Evolutionary conservation across 2,888 invertebrate species (phyloP).

Genomic region (Aromia moschata): DNA sequence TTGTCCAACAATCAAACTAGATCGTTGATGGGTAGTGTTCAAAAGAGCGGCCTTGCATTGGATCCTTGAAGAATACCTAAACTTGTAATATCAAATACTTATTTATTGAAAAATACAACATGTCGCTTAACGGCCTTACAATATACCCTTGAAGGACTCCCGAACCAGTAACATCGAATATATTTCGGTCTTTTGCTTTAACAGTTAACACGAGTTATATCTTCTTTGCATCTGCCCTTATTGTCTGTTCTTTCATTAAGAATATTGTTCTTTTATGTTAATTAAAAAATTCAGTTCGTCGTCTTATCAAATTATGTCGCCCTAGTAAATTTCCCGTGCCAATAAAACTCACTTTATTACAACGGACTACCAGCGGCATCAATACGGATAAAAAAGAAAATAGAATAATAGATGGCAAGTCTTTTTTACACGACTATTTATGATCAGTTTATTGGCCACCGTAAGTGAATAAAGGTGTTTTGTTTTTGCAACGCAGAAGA

Average conservation of each 20-base stretch:
- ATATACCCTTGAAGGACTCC: neutral
- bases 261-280: no score
- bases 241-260: no score
- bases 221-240: no score
- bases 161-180: neutral
- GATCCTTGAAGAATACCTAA: neutral
- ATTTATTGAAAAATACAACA: no score
- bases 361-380: conserved; percentile 1
- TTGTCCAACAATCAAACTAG: neutral
- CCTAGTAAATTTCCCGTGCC: neutral
- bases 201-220: no score
- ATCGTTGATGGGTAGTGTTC: neutral
- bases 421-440: conserved; percentile 8
- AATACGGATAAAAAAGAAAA: conserved; percentile 12
- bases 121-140: no score
- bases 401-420: conserved; percentile 18
- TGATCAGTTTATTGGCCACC: conserved; percentile 17
- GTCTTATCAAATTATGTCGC: conserved; percentile 2
- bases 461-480: conserved; percentile 21
- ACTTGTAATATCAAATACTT: no score
- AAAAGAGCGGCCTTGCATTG: neutral
- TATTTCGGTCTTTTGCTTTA: no score
- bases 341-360: neutral
- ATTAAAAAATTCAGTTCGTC: neutral
- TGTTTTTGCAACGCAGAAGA: conserved; percentile 18